Evolutionary conservation across 2,888 invertebrate species (phyloP), one percentile per base, ranked within the genome.

Genomic region (Aplocera efformata): DNA sequence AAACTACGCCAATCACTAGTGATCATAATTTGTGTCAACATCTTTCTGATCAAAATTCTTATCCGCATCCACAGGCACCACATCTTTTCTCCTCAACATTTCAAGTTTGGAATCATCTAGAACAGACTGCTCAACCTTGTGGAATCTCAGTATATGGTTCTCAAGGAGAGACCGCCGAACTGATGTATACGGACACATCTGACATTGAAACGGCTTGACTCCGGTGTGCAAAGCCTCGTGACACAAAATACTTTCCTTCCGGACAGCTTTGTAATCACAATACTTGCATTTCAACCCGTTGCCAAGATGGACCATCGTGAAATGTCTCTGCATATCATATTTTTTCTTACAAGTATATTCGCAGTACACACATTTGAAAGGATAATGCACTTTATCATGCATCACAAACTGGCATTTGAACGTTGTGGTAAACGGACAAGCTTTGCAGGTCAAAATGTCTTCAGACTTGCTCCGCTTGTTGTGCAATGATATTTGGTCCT

Each of bases 401-500:
- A 67, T 60, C 0, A 57, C 65, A 8, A 58, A 64, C 9, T 74
- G 67, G 25, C 83, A 84, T 58, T 79, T 82, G 50, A 60, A 79
- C 0, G 46, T 39, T 0, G 81, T 74, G 0, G 55, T 47, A 21
- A 69, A 82, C 0, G 57, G 28, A 32, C 83, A 81, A 0, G 38
- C 39, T 1, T 47, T 43, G 29, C 83, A 84, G 0, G 6, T 34
- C 0, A 80, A 31, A 0, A 32, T 3, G 0, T 39, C 26, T 0
- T 65, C 61, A 0, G 73, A 67, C 6, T 62, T 54, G 29, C 79
- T 81, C 0, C 81, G 39, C 43, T 79, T 80, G n/a, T 71, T 78
- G 29, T 83, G 83, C 7, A 82, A 46, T 0, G 72, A 53, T 4
- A 82, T 79, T 25, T 80, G 77, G 7, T 84, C 83, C 50, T 79